Evolutionary conservation across 2,797 vertebrate genomes (phyloP).

Genomic region (Megalops cyprinoides): DNA sequence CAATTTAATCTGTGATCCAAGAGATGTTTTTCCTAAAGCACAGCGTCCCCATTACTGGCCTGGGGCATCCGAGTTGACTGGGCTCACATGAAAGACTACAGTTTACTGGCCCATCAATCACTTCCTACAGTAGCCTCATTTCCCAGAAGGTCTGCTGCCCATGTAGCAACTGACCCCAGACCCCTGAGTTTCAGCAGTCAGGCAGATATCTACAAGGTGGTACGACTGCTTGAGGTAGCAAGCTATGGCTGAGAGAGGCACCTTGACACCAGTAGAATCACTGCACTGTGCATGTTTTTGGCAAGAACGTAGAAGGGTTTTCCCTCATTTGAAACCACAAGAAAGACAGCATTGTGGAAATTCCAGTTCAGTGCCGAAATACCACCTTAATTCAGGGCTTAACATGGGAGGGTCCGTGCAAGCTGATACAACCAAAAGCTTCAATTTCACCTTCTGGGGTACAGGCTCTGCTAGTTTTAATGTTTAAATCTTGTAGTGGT

Average conservation of each 20-base stretch:
- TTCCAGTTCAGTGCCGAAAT: neutral
- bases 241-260: neutral
- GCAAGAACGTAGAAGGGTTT: constrained; percentile 1
- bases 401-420: neutral
- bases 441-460: neutral
- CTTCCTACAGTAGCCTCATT: neutral
- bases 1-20: no score
- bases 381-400: constrained; percentile 4
- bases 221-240: neutral
- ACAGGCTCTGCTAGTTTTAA: neutral
- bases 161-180: neutral
- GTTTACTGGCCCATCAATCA: neutral
- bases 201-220: neutral
- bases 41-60: no score
- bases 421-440: neutral
- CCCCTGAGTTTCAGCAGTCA: neutral
- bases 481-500: neutral
- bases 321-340: neutral
- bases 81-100: no score
- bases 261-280: neutral
- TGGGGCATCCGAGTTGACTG: no score
- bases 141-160: neutral
- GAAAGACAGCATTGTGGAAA: constrained; percentile 6
- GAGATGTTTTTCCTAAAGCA: no score
- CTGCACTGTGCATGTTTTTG: neutral